Conservation (phyloP, 2,113 vertebrate species). For the Amblyornis subalaris region DNA sequence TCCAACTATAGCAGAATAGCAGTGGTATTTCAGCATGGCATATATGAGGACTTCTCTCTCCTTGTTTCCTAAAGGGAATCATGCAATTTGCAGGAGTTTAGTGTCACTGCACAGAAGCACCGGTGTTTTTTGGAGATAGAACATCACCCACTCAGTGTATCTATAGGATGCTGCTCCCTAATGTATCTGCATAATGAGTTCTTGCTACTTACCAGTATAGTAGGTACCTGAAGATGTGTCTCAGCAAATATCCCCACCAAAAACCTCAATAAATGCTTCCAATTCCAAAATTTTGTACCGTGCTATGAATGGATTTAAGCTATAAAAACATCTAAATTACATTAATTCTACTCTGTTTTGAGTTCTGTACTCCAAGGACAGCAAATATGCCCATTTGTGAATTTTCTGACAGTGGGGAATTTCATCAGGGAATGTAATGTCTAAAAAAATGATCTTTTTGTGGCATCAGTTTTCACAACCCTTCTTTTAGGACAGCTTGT, state of each 20-base stretch:
- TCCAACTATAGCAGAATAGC: background rate
- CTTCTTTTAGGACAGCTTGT: background rate
- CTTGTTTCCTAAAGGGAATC: background rate
- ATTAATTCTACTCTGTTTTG: background rate
- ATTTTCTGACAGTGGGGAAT: background rate
- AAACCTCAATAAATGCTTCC: background rate
- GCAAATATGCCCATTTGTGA: background rate
- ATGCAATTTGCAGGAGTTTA: background rate
- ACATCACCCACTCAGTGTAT: too few species aligned
- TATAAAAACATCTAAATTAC: background rate
- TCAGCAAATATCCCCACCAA: background rate
- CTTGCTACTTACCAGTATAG: background rate
- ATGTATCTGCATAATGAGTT: background rate
- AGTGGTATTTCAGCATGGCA: background rate
- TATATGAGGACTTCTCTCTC: background rate
- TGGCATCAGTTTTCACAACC: background rate
- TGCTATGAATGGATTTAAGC: background rate
- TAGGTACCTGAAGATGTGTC: background rate
- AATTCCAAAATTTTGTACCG: background rate
- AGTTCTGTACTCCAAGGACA: background rate
- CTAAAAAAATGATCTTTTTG: rapidly evolving
- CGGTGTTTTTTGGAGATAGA: background rate
- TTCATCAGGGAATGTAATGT: background rate
- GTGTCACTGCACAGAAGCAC: background rate
- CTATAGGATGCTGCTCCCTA: background rate